phyloP scores from a whole-genome alignment of 2,888 invertebrate genomes.

The Idaea dimidiata region DNA sequence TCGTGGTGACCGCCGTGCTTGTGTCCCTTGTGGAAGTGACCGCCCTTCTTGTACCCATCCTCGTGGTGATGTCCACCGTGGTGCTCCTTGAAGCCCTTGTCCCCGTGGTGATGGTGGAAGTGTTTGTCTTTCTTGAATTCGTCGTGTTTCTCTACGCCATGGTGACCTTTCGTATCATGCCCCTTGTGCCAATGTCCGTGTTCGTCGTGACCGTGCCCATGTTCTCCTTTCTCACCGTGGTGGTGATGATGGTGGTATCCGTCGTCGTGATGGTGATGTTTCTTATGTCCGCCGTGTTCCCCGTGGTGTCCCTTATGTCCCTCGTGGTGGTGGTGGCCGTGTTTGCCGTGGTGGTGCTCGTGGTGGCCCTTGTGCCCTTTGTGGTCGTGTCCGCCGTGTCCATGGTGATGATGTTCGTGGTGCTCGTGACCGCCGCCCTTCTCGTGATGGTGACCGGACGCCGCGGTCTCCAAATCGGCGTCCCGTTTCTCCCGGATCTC shows the following conservation, averaged over 20 bases:
- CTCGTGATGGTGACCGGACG: conserved; percentile 59
- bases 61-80: conserved; percentile 89
- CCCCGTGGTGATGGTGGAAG: conserved; percentile 91
- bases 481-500: conserved; percentile 72
- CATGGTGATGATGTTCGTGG: conserved; percentile 82
- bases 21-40: conserved; percentile 89
- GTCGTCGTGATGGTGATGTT: conserved; percentile 83
- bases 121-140: conserved; percentile 92
- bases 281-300: conserved; percentile 83
- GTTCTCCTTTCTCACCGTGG: conserved; percentile 83
- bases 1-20: conserved; percentile 88
- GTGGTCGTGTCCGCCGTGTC: conserved; percentile 83
- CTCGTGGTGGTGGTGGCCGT: conserved; percentile 86
- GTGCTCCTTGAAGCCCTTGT: conserved; percentile 88
- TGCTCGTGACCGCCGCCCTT: conserved; percentile 84
- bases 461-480: conserved; percentile 78
- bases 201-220: conserved; percentile 76
- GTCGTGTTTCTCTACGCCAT: conserved; percentile 89
- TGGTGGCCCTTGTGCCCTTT: conserved; percentile 86
- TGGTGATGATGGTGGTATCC: conserved; percentile 83
- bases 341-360: conserved; percentile 83
- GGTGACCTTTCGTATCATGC: conserved; percentile 91
- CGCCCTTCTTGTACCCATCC: conserved; percentile 89
- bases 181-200: conserved; percentile 89
- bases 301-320: conserved; percentile 81